These are phyloP conservation scores for Lithosia quadra DNA, from an alignment of 2,888 invertebrate species.

Conservation along the genomic window DNA sequence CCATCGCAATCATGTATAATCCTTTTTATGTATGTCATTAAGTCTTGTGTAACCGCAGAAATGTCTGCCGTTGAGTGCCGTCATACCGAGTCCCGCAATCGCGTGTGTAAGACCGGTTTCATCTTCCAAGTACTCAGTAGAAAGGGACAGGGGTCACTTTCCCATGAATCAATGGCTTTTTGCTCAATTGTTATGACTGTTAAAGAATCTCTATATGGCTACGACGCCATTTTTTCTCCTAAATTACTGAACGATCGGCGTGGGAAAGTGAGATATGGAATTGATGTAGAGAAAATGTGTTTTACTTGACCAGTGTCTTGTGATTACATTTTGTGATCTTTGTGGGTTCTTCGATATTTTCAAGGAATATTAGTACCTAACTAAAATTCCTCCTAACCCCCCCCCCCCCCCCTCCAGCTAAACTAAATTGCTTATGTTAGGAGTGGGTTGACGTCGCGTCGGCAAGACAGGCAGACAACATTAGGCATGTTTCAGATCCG, in stretches of 20 bases:
- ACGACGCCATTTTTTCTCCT: slow-evolving; percentile 27
- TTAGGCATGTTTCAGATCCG: no score
- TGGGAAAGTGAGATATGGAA: slow-evolving; percentile 43
- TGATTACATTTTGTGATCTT: not conserved
- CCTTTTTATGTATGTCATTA: not conserved
- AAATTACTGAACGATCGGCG: slow-evolving; percentile 23
- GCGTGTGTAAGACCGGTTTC: slow-evolving; percentile 57
- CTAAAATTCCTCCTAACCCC: no score
- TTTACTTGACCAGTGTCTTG: not conserved
- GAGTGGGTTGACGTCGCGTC: no score
- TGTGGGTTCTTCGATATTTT: not conserved
- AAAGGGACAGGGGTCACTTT: slow-evolving; percentile 73
- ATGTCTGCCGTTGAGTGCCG: not conserved
- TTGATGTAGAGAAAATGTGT: slow-evolving; percentile 12
- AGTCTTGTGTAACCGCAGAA: slow-evolving; percentile 7
- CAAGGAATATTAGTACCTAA: no score
- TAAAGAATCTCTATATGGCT: slow-evolving; percentile 28
- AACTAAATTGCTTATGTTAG: no score
- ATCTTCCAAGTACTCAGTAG: slow-evolving; percentile 39
- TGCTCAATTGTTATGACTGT: slow-evolving; percentile 51
- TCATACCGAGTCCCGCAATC: slow-evolving; percentile 14
- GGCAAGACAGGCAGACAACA: no score
- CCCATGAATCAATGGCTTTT: slow-evolving; percentile 72
- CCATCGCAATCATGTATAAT: not conserved
- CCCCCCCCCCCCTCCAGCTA: no score